Evolutionary conservation across 23 tunicate species (phyloP).

Genomic region (Corella eumyota): DNA sequence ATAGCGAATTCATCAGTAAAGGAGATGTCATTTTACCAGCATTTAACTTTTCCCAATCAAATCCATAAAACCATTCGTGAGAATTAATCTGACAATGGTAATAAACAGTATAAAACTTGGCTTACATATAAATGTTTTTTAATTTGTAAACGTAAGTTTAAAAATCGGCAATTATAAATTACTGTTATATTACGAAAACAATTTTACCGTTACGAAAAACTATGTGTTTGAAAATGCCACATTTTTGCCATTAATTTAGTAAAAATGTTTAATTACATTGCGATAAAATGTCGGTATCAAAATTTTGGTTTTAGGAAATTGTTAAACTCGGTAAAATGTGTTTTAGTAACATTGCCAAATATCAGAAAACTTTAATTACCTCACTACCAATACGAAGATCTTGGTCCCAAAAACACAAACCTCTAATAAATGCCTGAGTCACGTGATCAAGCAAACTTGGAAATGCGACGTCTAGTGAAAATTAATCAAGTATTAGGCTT

Average conservation of each 20-base stretch:
- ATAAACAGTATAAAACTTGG: not conserved
- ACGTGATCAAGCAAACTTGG: conserved; percentile 28
- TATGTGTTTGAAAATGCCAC: too few relatives aligned
- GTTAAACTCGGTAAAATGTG: not conserved
- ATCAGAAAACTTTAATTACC: conserved; percentile 18
- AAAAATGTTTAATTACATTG: too few relatives aligned
- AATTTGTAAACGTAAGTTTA: too few relatives aligned
- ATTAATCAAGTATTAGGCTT: not conserved
- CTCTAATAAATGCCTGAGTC: conserved; percentile 30
- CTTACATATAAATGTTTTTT: too few relatives aligned
- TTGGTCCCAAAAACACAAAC: conserved; percentile 29
- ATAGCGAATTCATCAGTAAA: conserved; percentile 1
- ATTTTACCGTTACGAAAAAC: too few relatives aligned
- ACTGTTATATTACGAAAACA: too few relatives aligned
- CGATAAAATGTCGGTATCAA: too few relatives aligned
- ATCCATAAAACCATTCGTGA: conserved; percentile 51
- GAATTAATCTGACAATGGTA: conserved; percentile 22
- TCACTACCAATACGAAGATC: conserved; percentile 33
- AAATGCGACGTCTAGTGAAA: conserved; percentile 41
- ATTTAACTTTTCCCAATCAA: conserved; percentile 38
- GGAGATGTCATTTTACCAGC: conserved; percentile 47
- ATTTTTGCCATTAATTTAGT: too few relatives aligned
- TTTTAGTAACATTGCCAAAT: not conserved
- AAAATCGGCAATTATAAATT: too few relatives aligned
- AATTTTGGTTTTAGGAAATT: too few relatives aligned